phyloP scores from a whole-genome alignment of 1,140 invertebrate species.

The Mizuhopecten yessoensis region DNA sequence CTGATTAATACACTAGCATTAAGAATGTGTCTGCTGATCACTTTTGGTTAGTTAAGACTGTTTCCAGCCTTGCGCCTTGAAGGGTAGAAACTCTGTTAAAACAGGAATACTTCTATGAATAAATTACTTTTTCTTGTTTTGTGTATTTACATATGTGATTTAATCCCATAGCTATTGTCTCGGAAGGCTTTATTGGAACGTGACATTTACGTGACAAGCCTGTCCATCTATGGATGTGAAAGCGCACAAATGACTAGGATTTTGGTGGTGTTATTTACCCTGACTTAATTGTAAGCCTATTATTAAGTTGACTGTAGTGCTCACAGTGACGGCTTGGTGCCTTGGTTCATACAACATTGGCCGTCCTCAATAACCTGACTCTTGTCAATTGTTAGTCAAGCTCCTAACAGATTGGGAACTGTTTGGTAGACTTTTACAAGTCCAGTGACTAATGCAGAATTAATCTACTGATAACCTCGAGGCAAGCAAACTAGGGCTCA shows the following conservation, averaged over 20 bases:
- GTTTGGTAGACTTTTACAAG: too few species aligned
- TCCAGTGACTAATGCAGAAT: too few species aligned
- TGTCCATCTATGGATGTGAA: not conserved
- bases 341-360: not conserved
- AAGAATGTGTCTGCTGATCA: too few species aligned
- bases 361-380: too few species aligned
- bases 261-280: slow-evolving; percentile 18
- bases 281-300: not conserved
- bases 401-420: not conserved
- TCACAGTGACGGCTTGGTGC: not conserved
- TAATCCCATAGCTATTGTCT: not conserved
- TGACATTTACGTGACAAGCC: not conserved
- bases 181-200: not conserved
- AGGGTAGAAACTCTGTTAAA: not conserved
- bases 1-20: too few species aligned
- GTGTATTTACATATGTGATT: slow-evolving; percentile 20
- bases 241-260: not conserved
- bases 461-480: too few species aligned
- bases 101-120: not conserved
- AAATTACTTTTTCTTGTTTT: not conserved
- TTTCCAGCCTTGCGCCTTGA: too few species aligned
- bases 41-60: too few species aligned
- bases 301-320: not conserved
- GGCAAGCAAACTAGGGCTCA: too few species aligned
- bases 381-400: not conserved